Percentiles rank a stretch among this genome's conserved stretches.
Evolutionary conservation across 2,888 invertebrate species (phyloP).

Genomic region (Ectemnius lituratus): DNA sequence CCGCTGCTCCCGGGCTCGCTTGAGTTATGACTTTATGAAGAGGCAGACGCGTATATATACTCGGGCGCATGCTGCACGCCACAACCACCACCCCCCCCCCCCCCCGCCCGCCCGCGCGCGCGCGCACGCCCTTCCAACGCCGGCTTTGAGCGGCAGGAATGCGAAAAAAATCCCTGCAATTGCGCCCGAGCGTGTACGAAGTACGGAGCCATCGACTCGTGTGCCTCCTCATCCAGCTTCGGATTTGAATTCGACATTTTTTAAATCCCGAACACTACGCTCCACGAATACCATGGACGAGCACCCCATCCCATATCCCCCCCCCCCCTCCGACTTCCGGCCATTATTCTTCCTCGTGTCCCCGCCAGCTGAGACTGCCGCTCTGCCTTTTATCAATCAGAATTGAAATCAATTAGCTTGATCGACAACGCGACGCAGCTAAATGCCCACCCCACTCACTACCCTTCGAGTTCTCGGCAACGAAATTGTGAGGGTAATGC

Average conservation of each 20-base stretch:
- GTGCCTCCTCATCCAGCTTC: slow-evolving; percentile 16
- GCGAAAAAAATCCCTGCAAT: slow-evolving; percentile 54
- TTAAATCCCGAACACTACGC: slow-evolving; percentile 12
- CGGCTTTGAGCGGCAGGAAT: slow-evolving; percentile 32
- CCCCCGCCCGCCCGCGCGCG: slow-evolving; percentile 25
- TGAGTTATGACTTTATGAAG: slow-evolving; percentile 77
- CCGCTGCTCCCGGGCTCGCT: slow-evolving; percentile 43
- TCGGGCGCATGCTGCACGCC: slow-evolving; percentile 22
- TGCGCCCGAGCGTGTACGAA: slow-evolving; percentile 28
- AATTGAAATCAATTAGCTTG: slow-evolving; percentile 1
- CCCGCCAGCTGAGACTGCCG: background rate
- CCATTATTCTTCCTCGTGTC: slow-evolving; percentile 4
- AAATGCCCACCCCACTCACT: no score
- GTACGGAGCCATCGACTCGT: slow-evolving; percentile 26
- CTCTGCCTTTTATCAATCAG: slow-evolving; percentile 1
- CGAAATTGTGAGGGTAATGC: no score
- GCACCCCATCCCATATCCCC: no score
- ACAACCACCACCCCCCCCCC: slow-evolving; percentile 16
- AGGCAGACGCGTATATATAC: slow-evolving; percentile 62
- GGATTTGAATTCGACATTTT: slow-evolving; percentile 36
- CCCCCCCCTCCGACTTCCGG: background rate
- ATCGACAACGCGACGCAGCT: background rate
- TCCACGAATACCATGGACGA: slow-evolving; percentile 11
- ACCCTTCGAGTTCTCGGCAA: no score
- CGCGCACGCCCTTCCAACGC: slow-evolving; percentile 17